These are phyloP conservation scores for Myotis pilosus DNA, from an alignment of 2,797 vertebrate species.

Conservation along the genomic window DNA sequence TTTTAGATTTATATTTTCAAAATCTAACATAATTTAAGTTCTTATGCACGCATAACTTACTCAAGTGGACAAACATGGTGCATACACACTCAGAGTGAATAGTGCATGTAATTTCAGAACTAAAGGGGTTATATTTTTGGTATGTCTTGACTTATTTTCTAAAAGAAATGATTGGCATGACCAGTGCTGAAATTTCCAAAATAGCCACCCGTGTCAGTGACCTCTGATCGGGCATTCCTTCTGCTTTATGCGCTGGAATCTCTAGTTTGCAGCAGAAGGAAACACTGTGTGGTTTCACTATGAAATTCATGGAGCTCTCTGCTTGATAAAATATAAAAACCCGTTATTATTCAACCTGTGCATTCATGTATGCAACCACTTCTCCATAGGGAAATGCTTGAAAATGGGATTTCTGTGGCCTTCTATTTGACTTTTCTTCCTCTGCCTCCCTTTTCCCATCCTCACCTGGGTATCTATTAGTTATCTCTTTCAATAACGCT, in stretches of 20 bases:
- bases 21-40: neutral
- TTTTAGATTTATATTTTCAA: slow-evolving; percentile 29
- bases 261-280: slow-evolving; percentile 34
- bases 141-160: neutral
- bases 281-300: slow-evolving; percentile 47
- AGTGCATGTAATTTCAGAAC: neutral
- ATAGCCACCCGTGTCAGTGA: neutral
- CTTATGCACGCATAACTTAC: neutral
- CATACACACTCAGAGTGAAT: neutral
- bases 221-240: neutral
- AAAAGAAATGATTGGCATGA: neutral
- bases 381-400: slow-evolving; percentile 63
- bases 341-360: slow-evolving; percentile 63
- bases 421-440: slow-evolving; percentile 58
- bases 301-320: slow-evolving; percentile 67
- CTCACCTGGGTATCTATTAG: slow-evolving; percentile 78
- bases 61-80: neutral
- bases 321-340: slow-evolving; percentile 59
- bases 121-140: neutral
- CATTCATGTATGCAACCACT: slow-evolving; percentile 42
- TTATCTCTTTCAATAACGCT: slow-evolving; percentile 79
- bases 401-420: slow-evolving; percentile 65
- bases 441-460: slow-evolving; percentile 24
- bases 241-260: neutral
- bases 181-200: neutral